phyloP scores from a whole-genome alignment of 2,113 vertebrate genomes.

The Ariopsis seemanni region DNA sequence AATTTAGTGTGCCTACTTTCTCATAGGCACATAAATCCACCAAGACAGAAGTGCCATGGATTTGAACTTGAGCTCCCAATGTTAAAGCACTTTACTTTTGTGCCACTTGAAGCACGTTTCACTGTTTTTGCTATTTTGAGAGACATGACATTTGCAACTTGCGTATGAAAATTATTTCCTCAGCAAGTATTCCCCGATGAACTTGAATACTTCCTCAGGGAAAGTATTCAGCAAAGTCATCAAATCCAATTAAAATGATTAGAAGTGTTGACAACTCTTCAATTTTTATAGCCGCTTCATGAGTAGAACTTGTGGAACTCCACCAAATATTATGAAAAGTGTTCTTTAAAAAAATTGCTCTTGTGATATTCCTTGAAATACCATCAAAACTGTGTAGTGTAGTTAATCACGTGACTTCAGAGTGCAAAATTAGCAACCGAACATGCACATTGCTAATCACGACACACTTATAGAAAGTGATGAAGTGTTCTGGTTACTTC shows the following conservation, averaged over 20 bases:
- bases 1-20: neutral
- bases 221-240: neutral
- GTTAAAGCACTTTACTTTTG: neutral
- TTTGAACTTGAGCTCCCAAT: neutral
- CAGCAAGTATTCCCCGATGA: neutral
- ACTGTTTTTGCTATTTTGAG: neutral
- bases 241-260: neutral
- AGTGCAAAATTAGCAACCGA: neutral
- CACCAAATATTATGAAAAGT: neutral
- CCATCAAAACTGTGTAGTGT: neutral
- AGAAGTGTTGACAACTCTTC: neutral
- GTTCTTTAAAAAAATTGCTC: neutral
- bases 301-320: neutral
- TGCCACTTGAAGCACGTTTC: neutral
- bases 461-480: neutral
- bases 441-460: neutral
- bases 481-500: neutral
- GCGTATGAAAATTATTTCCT: neutral
- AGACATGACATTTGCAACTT: neutral
- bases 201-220: neutral
- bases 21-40: neutral
- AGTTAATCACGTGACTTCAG: neutral
- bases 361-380: neutral
- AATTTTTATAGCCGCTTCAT: neutral
- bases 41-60: neutral